Conservation (phyloP, 1,140 invertebrate genomes). For the Gryllus bimaculatus region DNA sequence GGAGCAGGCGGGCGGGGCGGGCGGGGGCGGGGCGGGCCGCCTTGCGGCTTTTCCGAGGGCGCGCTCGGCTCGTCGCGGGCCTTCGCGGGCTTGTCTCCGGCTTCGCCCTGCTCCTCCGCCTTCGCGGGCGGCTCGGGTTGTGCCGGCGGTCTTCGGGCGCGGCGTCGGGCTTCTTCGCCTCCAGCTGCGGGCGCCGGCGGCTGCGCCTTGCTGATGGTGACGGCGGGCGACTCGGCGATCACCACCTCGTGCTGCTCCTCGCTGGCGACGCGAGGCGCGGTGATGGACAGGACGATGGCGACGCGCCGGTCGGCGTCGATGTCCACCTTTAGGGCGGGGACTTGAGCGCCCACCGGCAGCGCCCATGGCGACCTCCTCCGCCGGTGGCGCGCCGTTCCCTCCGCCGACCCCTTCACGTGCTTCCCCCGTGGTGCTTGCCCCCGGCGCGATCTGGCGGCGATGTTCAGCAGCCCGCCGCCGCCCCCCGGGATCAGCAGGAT, state of each 20-base stretch:
- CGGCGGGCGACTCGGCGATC: not conserved
- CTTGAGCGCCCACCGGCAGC: not conserved
- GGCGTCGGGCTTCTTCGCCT: too few relatives aligned
- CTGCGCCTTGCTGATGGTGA: not conserved
- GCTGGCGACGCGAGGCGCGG: not conserved
- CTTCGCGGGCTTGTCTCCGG: too few relatives aligned
- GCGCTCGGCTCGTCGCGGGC: too few relatives aligned
- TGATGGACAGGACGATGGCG: not conserved
- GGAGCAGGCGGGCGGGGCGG: too few relatives aligned
- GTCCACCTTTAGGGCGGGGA: not conserved
- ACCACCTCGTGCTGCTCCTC: not conserved
- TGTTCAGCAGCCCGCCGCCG: not conserved
- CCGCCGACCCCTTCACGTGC: not conserved
- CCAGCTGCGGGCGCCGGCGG: too few relatives aligned
- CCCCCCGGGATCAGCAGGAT: slow-evolving; percentile 31
- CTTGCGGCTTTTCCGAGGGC: too few relatives aligned
- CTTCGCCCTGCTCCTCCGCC: too few relatives aligned
- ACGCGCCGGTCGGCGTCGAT: not conserved
- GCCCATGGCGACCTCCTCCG: too few relatives aligned
- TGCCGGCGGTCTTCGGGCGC: too few relatives aligned
- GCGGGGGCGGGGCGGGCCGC: too few relatives aligned
- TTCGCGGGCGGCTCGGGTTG: too few relatives aligned
- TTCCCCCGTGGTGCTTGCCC: not conserved
- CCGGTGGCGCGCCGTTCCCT: too few relatives aligned
- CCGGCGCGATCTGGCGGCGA: not conserved